Base-by-base conservation (phyloP, 2,888 invertebrate genomes). In the Eupelmus urozonus region DNA sequence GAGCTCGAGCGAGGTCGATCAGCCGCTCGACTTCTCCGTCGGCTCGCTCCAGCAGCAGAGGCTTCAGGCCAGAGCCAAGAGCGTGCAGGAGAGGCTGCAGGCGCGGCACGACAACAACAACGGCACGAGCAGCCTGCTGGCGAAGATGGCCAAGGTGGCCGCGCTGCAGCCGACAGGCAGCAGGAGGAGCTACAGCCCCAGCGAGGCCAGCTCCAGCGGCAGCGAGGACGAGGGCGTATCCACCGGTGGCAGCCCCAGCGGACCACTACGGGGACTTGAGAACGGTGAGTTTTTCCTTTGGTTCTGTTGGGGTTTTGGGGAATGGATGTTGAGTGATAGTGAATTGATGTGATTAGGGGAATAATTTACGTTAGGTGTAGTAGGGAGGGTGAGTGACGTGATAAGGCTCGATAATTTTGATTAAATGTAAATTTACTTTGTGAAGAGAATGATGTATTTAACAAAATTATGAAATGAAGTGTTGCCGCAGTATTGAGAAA, bases 1-100 rank as follows among this genome's bases (percentile, higher is more conserved):
- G 59, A 45, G 69, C 20, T 49, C 75, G 16, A 79, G 76, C n/a
- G 90, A 87, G 76, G 89, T 88, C 76, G 92, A 92, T 88, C 94
- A 94, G 90, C 94, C 94, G 84, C 91, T 94, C 85, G 94, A 94
- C 91, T 94, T 94, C 91, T 94, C 94, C 89, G 94, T 94, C 92
- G 92, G 92, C 80, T 92, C 92, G 80, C 90, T 92, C 81, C 89
- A 89, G 67, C 90, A 87, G 60, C 88, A 88, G 76, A 85, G 87
- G 76, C 81, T 88, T 3, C 85, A 85, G 25, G 74, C 49, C 9
- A 20, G 65, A n/a, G 55, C 45, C 1, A 45, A 40, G n/a, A n/a
- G n/a, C n/a, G n/a, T n/a, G 67, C 90, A 87, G 60, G 89, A 88
- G 76, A 85, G 87, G 76, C 81, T 88, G 3, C 85, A 85, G 25